A percentile compares a stretch with the other conserved stretches of the same genome.
phyloP scores from a whole-genome alignment of 2,888 invertebrate genomes.

The Tanytarsus gracilentus region DNA sequence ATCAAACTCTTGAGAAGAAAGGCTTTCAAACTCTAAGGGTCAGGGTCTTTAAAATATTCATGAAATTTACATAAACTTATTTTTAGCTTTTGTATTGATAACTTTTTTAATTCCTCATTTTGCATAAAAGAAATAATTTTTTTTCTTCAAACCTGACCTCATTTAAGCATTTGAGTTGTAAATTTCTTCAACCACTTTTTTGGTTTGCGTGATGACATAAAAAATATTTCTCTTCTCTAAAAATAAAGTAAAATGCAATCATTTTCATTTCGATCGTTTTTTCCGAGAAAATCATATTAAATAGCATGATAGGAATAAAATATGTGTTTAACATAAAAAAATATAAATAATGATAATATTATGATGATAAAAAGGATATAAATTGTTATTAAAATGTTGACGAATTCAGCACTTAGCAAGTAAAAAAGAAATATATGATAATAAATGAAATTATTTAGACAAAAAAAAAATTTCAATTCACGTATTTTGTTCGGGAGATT shows the following conservation, averaged over 20 bases:
- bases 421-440: not conserved
- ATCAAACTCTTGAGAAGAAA: no score
- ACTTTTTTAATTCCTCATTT: no score
- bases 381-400: slow-evolving; percentile 11
- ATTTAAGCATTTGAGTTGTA: not conserved
- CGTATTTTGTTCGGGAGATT: not conserved
- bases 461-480: not conserved
- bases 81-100: no score
- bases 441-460: slow-evolving; percentile 11
- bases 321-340: slow-evolving; percentile 5
- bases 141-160: no score
- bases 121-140: no score
- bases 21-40: no score
- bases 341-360: not conserved
- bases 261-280: not conserved
- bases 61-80: no score
- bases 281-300: not conserved
- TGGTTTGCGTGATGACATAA: not conserved
- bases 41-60: no score
- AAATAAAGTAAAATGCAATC: not conserved
- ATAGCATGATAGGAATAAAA: no score
- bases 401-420: not conserved
- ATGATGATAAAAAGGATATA: not conserved
- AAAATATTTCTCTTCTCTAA: not conserved
- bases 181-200: no score